phyloP scores from a whole-genome alignment of 2,888 invertebrate species.

The Pelosia muscerda region DNA sequence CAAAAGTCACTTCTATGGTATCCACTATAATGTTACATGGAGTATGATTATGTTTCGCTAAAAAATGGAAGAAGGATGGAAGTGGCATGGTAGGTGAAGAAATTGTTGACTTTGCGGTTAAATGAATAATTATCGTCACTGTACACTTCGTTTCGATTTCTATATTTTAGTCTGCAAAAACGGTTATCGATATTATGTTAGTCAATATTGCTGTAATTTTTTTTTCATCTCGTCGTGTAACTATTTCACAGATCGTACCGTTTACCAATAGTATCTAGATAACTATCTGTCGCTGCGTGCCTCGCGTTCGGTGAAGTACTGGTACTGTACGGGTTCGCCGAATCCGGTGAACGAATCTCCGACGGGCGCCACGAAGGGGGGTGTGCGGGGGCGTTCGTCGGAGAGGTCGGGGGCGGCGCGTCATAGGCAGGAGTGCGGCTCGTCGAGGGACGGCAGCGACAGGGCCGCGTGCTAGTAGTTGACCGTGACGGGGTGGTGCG shows the following conservation, averaged over 20 bases:
- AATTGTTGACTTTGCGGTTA: constrained; percentile 7
- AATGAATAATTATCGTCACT: constrained; percentile 1
- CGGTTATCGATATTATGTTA: not conserved
- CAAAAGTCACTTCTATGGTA: constrained; percentile 27
- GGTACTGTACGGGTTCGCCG: not conserved
- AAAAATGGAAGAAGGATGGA: not conserved
- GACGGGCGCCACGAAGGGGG: not conserved
- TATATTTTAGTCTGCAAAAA: not conserved
- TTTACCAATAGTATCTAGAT: not conserved
- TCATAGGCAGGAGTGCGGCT: constrained; percentile 35
- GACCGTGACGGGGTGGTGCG: constrained; percentile 82
- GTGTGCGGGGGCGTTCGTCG: no score
- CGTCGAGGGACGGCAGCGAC: constrained; percentile 40
- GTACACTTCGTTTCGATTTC: no score
- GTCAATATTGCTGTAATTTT: not conserved
- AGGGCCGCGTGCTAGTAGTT: constrained; percentile 74
- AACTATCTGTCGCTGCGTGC: constrained; percentile 14
- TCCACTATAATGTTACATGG: constrained; percentile 29
- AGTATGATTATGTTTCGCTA: not conserved
- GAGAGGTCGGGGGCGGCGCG: not conserved
- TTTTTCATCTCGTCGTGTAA: not conserved
- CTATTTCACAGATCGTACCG: not conserved
- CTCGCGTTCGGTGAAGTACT: not conserved
- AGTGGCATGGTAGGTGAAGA: constrained; percentile 7
- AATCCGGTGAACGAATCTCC: not conserved